Conservation (phyloP, 2,797 vertebrate species). For the Leptodactylus fallax region DNA sequence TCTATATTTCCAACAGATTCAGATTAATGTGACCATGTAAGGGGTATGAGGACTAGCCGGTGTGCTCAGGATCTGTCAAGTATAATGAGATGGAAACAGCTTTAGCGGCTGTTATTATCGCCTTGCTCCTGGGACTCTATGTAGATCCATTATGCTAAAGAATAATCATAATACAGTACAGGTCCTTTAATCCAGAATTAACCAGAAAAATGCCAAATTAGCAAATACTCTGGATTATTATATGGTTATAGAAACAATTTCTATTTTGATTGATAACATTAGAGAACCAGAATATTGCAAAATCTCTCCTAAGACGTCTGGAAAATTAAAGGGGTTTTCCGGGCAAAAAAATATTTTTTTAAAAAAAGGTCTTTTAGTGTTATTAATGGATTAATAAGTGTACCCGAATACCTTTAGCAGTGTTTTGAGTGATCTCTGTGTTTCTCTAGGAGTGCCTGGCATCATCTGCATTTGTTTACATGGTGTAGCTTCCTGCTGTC, state of each 20-base stretch:
- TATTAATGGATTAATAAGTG: too few species aligned
- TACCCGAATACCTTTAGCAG: too few species aligned
- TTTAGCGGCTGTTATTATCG: constrained; percentile 35
- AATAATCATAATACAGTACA: not conserved
- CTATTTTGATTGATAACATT: not conserved
- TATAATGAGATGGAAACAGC: constrained; percentile 23
- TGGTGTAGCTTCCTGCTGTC: too few species aligned
- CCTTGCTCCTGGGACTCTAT: constrained; percentile 11
- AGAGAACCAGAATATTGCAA: not conserved
- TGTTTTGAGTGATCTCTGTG: too few species aligned
- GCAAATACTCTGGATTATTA: not conserved
- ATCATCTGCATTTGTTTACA: too few species aligned
- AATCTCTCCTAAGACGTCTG: not conserved
- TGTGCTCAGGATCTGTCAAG: constrained; percentile 29
- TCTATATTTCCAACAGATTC: constrained; percentile 14
- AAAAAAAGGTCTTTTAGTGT: too few species aligned
- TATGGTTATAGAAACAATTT: not conserved
- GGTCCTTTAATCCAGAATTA: not conserved
- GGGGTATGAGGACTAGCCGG: not conserved
- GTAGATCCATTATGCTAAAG: constrained; percentile 35
- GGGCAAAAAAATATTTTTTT: too few species aligned
- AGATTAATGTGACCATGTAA: constrained; percentile 28
- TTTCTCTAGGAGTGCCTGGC: too few species aligned
- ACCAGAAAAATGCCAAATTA: not conserved
- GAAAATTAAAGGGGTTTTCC: too few species aligned